These are phyloP conservation scores for Drosophila siamana DNA, from an alignment of 2,888 invertebrate species.

Conservation along the genomic window DNA sequence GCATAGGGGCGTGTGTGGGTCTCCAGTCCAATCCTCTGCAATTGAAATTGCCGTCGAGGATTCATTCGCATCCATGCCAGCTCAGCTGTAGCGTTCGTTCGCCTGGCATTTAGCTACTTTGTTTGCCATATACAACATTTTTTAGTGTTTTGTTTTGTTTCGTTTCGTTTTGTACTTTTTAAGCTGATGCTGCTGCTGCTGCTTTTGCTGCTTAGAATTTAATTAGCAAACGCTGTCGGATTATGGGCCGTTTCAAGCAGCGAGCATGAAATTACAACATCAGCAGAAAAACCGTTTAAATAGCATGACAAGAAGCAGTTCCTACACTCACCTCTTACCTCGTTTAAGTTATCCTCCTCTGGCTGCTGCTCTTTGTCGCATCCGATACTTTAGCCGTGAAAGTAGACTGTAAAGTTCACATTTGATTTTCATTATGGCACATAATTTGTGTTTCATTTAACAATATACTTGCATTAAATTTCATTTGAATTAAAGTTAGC, in stretches of 20 bases:
- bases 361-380: not conserved
- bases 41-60: conserved; percentile 64
- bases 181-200: conserved; percentile 65
- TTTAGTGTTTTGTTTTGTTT: conserved; percentile 62
- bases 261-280: conserved; percentile 67
- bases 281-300: conserved; percentile 28
- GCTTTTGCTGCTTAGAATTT: conserved; percentile 79
- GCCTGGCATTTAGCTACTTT: conserved; percentile 25
- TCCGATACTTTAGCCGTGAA: not conserved
- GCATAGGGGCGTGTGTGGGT: conserved; percentile 76
- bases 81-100: not conserved
- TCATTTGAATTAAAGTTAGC: not conserved
- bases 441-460: conserved; percentile 1
- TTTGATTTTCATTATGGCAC: not conserved
- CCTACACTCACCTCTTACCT: not conserved
- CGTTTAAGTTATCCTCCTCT: not conserved
- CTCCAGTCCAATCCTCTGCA: conserved; percentile 69
- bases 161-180: conserved; percentile 35
- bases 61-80: not conserved
- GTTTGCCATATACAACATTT: conserved; percentile 70
- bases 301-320: conserved; percentile 14
- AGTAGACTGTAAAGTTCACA: not conserved
- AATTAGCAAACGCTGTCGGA: conserved; percentile 74
- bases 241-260: conserved; percentile 64
- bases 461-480: not conserved